Conservation (phyloP, 1,140 invertebrate species). For the Cyphomyrmex costatus region DNA sequence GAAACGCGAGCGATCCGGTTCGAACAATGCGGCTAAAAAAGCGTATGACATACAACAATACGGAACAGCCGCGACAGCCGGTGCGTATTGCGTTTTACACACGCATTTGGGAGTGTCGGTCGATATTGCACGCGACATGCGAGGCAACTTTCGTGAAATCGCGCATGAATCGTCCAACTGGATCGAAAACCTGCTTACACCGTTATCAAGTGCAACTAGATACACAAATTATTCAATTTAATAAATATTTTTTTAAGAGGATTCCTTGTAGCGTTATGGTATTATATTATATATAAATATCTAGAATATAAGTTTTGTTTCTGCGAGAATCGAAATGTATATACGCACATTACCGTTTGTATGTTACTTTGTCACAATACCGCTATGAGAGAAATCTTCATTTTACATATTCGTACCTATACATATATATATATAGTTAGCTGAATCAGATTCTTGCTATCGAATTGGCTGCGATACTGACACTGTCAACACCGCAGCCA, state of each 20-base stretch:
- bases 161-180: neutral
- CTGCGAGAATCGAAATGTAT: neutral
- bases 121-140: conserved; percentile 38
- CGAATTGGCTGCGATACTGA: too few species aligned
- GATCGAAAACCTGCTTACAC: neutral
- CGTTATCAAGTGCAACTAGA: neutral
- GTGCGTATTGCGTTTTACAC: conserved; percentile 66
- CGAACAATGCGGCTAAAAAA: conserved; percentile 70
- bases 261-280: neutral
- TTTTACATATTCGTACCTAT: too few species aligned
- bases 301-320: neutral
- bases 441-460: too few species aligned
- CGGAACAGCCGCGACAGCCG: conserved; percentile 59
- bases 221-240: neutral
- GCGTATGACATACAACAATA: conserved; percentile 64
- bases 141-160: conserved; percentile 57
- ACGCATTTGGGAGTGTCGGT: conserved; percentile 61
- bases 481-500: too few species aligned
- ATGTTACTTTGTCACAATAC: conserved; percentile 17
- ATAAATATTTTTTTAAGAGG: neutral
- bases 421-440: too few species aligned
- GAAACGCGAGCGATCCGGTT: conserved; percentile 62
- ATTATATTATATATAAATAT: neutral
- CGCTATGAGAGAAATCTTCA: conserved; percentile 66
- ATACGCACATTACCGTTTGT: conserved; percentile 17